phyloP scores from a whole-genome alignment of 2,113 vertebrate genomes.

The Bambusicola thoracicus region DNA sequence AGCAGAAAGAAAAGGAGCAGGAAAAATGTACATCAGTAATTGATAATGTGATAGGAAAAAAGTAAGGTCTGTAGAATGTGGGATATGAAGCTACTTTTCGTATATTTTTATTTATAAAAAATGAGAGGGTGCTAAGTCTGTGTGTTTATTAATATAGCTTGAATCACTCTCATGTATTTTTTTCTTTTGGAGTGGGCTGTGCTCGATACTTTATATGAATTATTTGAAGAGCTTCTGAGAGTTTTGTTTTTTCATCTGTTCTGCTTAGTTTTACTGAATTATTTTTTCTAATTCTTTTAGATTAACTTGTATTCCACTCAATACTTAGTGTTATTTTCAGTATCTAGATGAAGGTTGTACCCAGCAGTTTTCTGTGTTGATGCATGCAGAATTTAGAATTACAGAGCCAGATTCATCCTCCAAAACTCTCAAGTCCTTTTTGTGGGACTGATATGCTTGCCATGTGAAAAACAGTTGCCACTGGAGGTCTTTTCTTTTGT shows the following conservation, averaged over 20 bases:
- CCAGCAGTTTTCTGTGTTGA: neutral
- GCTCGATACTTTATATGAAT: neutral
- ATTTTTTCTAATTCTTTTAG: neutral
- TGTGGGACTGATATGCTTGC: neutral
- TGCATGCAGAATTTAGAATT: neutral
- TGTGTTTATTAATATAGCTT: neutral
- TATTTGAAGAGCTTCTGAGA: neutral
- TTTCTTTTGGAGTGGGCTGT: neutral
- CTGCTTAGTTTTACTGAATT: neutral
- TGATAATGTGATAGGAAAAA: neutral
- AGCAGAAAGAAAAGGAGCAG: neutral
- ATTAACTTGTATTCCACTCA: neutral
- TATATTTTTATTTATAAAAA: neutral
- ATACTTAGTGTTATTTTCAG: neutral
- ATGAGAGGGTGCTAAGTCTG: rapidly evolving
- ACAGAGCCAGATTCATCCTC: neutral
- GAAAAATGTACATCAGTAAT: neutral
- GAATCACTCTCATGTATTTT: neutral
- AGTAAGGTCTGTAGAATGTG: neutral
- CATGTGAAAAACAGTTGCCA: neutral
- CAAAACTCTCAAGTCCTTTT: neutral
- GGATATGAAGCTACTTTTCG: neutral
- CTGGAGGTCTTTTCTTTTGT: neutral
- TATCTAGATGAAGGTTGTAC: neutral
- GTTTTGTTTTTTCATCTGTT: neutral